Base-by-base conservation (phyloP, 2,797 vertebrate species). In the Martes flavigula region DNA sequence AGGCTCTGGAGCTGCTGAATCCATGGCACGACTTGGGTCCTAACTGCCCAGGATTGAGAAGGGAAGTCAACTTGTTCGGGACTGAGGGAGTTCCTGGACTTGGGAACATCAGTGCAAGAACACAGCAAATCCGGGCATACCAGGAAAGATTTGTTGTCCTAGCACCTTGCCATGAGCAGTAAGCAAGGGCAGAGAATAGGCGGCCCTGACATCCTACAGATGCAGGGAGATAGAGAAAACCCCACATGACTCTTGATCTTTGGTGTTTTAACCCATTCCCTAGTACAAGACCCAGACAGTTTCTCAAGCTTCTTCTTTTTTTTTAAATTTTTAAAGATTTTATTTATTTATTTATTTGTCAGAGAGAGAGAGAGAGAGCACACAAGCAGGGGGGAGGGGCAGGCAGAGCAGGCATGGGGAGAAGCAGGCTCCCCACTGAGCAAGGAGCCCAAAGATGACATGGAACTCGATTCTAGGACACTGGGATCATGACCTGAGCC, bases 1-100 rank as follows among this genome's bases (percentile, higher is more conserved):
- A 58, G 46, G 43, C 73, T 91, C 93, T 73, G 73, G 88, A 90
- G 72, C 64, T 48, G 46, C 60, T 38, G 68, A 58, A 27, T 68
- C 51, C 38, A 13, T 77, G 58, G 48, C 46, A 32, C 27, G 32
- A 73, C 7, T 14, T 86, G 60, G 81, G 38, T 15, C 75, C 23
- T 7, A 75, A 32, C 73, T 90, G 25, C 56, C 70, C 17, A 40
- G 23, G 32, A 13, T 3, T 43, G 20, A 60, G 30, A 46, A 18
- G 23, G 32, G 54, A 14, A 43, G 20, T 40, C 30, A 68, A 32
- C 38, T 66, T 38, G 56, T n/a, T 58, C 32, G 40, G 43, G 40
- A n/a, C 62, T 58, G 15, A 87, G 46, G 35, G 17, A 15, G 27
- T 85, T 75, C 48, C 89, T 72, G 64, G 46, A 43, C 70, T 32